Evolutionary conservation across 2,888 invertebrate genomes (phyloP), one percentile per base, ranked within the genome.

Genomic region (Melieria crassipennis): DNA sequence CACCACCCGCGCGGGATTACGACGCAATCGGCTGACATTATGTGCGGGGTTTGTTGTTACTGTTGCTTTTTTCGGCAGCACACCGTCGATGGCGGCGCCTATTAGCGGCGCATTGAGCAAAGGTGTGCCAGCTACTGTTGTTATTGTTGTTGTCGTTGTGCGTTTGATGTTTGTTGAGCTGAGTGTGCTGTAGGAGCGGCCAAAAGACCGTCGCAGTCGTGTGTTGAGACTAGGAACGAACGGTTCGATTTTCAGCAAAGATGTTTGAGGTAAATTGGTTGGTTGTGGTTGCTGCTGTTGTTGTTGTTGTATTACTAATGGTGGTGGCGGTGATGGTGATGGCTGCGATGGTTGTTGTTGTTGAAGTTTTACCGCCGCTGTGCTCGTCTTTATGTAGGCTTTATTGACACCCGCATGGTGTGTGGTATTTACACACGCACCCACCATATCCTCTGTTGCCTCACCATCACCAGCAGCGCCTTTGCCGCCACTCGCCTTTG

Each of bases 171-270:
- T 79, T 65, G 79, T 79, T 71, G 83, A 81, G 75, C 85, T 86
- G 69, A 87, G 77, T 52, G 87, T 87, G 77, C 87, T 87, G 76
- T 87, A 85, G 50, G 87, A 87, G 76, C 87, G 84, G 75, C 84
- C 83, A 76, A 86, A 84, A 71, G 82, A 83, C 78, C 85, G 84
- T 52, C 83, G 82, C 75, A 84, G 81, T 76, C 84, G 81, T 77
- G 84, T 79, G 73, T 81, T 84, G 73, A 85, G 82, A 79, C 82
- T 85, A 84, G 87, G 87, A 82, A 87, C 85, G 77, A 87, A 87
- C 68, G 87, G 86, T 82, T 87, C 87, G 72, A 87, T 87, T 83
- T 86, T 87, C 80, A 87, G 82, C 81, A 86, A 80, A 78, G 83
- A 82, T 74, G 84, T 82, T 81, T 86, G 86, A 84, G 86, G 85